phyloP scores from a whole-genome alignment of 2,888 invertebrate species.

The Cheilosia variabilis region DNA sequence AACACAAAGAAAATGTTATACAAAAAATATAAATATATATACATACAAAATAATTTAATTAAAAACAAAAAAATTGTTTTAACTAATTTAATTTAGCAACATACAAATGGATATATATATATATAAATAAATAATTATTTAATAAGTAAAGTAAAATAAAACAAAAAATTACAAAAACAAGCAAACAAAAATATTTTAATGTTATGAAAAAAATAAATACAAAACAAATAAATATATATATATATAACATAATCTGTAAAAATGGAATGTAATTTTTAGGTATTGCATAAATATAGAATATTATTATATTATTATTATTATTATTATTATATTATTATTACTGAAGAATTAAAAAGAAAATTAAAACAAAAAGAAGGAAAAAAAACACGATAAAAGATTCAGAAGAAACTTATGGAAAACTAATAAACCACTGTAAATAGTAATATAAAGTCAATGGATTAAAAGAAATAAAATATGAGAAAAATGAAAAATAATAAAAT shows the following conservation, averaged over 20 bases:
- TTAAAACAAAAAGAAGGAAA: conserved; percentile 29
- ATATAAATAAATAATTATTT: conserved; percentile 50
- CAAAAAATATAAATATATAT: conserved; percentile 77
- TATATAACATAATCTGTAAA: conserved; percentile 76
- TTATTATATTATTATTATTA: conserved; percentile 64
- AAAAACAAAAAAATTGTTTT: conserved; percentile 57
- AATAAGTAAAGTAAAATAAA: conserved; percentile 72
- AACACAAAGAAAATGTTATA: conserved; percentile 83
- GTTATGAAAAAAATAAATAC: conserved; percentile 61
- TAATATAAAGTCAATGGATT: conserved; percentile 75
- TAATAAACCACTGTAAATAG: conserved; percentile 69
- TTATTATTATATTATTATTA: conserved; percentile 70
- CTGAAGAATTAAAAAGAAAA: conserved; percentile 70
- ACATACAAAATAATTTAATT: conserved; percentile 72
- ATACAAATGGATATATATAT: conserved; percentile 72
- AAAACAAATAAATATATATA: conserved; percentile 59
- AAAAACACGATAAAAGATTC: conserved; percentile 21
- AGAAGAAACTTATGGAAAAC: conserved; percentile 54
- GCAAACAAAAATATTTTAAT: conserved; percentile 73
- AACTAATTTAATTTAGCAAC: conserved; percentile 74
- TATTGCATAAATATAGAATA: conserved; percentile 75
- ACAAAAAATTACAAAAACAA: conserved; percentile 76
- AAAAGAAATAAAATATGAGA: conserved; percentile 75
- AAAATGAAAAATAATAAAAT: conserved; percentile 73
- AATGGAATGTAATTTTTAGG: conserved; percentile 76